Base-by-base conservation (phyloP, 2,797 vertebrate species). In the Sebastes itinus region DNA sequence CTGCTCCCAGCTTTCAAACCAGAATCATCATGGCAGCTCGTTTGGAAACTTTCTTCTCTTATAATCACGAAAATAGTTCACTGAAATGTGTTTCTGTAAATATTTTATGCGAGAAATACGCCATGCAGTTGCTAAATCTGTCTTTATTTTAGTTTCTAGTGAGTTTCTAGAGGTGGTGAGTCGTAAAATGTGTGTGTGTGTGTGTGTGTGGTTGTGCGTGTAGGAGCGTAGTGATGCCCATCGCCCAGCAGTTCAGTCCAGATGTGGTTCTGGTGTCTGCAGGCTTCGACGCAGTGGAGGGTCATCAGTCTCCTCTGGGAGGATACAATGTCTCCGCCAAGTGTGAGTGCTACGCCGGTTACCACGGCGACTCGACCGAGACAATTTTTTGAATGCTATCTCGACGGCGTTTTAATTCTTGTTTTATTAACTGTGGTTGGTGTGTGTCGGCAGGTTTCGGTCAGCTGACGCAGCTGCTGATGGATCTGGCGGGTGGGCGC, bases 321-420 rank as follows among this genome's bases (percentile, higher is more conserved):
- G 98, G 98, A 83, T 99, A 99, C 95, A 97, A 96, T 0, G 98
- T 99, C 83, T 98, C 98, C 0, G 98, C 98, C 87, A 98, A 97
- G 92, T 99, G 98, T 99, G 92, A 97, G 97, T 90, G 5, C 8
- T 7, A 4, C 3, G 3, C 49, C 13, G 18, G 38, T 74, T 58
- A 70, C n/a, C n/a, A n/a, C n/a, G n/a, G n/a, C n/a, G n/a, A n/a
- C 42, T 27, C 5, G 52, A 61, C 30, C 1, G 3, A 32, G 27
- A 16, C 8, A 2, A 2, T 5, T 20, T 49, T 20, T 46, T 35
- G 1, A 46, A 56, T 7, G 4, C 16, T 6, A 1, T 32, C 7
- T 75, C n/a, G 22, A 5, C 2, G 4, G 27, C 2, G 4, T 7
- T 55, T 46, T 2, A 14, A 8, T n/a, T 0, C 2, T 18, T 5